Conservation (phyloP, 2,797 vertebrate species). For the Pteropus rufus region DNA sequence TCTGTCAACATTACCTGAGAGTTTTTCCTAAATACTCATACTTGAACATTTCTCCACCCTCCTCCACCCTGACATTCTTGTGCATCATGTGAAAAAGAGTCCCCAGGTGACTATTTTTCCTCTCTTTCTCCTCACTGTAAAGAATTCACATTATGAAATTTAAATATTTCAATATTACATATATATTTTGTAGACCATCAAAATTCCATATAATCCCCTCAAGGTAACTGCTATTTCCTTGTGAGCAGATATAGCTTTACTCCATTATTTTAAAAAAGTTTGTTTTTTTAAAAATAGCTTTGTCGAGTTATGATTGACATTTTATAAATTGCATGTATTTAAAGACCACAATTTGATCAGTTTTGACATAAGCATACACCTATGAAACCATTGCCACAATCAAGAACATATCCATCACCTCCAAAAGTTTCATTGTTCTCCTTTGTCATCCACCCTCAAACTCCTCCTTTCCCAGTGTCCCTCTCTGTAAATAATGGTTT, state of each 20-base stretch:
- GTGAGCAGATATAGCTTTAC: background rate
- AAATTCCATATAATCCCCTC: background rate
- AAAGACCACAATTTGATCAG: background rate
- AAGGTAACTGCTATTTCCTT: constrained; percentile 22
- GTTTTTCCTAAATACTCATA: background rate
- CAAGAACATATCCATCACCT: background rate
- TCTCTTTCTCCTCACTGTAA: background rate
- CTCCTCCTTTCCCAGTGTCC: no score
- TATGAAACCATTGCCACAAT: background rate
- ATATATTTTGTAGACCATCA: background rate
- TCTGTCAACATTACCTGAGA: background rate
- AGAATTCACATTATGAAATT: background rate
- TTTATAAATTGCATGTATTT: background rate
- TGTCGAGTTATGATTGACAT: background rate
- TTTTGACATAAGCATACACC: background rate
- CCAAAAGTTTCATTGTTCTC: background rate
- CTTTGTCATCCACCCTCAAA: background rate
- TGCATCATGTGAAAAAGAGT: background rate
- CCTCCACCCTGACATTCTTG: background rate
- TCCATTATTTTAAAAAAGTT: background rate
- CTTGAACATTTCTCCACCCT: background rate
- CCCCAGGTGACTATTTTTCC: background rate
- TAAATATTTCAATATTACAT: background rate
- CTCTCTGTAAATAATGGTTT: background rate
- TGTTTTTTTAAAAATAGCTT: background rate